phyloP scores from a whole-genome alignment of 2,888 invertebrate species.

The Leucania comma region DNA sequence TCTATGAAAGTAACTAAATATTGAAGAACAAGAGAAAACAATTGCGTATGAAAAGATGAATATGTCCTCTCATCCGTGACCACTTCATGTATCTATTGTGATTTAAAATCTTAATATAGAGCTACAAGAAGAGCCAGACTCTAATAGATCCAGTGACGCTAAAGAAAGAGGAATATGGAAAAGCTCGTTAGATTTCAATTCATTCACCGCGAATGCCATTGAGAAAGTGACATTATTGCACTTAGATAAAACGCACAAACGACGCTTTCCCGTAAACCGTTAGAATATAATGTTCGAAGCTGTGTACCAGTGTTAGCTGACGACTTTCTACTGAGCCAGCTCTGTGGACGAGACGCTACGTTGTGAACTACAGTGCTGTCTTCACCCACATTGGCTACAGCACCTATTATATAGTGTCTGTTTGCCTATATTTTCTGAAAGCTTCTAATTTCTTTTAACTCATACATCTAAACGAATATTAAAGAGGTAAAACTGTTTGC shows the following conservation, averaged over 20 bases:
- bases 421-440: neutral
- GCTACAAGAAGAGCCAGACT: neutral
- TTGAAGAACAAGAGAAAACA: too few relatives aligned
- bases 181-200: slow-evolving; percentile 7
- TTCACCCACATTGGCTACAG: slow-evolving; percentile 13
- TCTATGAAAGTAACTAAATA: too few relatives aligned
- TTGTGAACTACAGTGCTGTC: neutral
- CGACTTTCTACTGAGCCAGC: slow-evolving; percentile 21
- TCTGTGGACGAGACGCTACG: neutral
- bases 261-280: slow-evolving; percentile 39
- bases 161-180: neutral
- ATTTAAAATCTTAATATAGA: too few relatives aligned
- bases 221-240: slow-evolving; percentile 34
- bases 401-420: neutral
- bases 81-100: too few relatives aligned
- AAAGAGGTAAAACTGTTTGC: too few relatives aligned
- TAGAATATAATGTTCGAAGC: slow-evolving; percentile 39
- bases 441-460: neutral
- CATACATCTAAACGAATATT: neutral
- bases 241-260: slow-evolving; percentile 23
- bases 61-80: too few relatives aligned
- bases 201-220: neutral
- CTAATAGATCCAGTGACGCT: neutral
- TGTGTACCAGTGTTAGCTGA: neutral
- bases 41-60: neutral